Evolutionary conservation across 1,140 invertebrate genomes (phyloP), one percentile per base, ranked within the genome.

Genomic region (Heliconius himera): DNA sequence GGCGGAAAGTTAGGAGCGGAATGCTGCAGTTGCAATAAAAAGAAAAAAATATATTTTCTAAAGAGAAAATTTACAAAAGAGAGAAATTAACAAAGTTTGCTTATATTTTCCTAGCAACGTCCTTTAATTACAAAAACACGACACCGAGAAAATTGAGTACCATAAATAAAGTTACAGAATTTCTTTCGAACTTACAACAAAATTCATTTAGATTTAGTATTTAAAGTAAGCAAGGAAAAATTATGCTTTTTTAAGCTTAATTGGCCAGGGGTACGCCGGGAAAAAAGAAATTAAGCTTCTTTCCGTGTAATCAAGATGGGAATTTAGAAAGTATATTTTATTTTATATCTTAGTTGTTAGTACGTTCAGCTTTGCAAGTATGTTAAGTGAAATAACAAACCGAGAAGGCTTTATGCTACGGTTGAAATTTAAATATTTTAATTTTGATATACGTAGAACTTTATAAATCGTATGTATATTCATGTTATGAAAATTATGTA

Each of bases 161-260:
- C 60, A 66, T 66, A 66, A 26, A 60, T 60, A 60, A 60, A 60
- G 56, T 60, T 60, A 60, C n/a, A 60, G 8, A 60, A 60, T 60
- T 26, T 60, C 9, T 60, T 26, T 60, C 9, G 56, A 26, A 60
- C 22, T 13, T 60, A 26, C 26, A 29, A 60, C 9, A 26, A 29
- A 60, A 29, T 29, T 29, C 9, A 60, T 11, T 60, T 29, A 26
- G 56, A 11, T 60, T 4, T 60, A 60, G 9, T 29, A 60, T 60
- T 26, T 60, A 56, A 60, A 9, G 13, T 29, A 66, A 66, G 60
- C 22, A 66, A 29, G 22, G 60, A 29, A 16, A 66, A 29, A 29
- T 66, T 66, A 16, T 26, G 22, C 22, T 66, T 13, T 29, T 66
- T 66, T 66, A 26, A n/a, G 26, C 60, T 29, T 29, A 66, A 29